Evolutionary conservation across 2,888 invertebrate species (phyloP), one percentile per base, ranked within the genome.

Genomic region (Lasiommata megera): DNA sequence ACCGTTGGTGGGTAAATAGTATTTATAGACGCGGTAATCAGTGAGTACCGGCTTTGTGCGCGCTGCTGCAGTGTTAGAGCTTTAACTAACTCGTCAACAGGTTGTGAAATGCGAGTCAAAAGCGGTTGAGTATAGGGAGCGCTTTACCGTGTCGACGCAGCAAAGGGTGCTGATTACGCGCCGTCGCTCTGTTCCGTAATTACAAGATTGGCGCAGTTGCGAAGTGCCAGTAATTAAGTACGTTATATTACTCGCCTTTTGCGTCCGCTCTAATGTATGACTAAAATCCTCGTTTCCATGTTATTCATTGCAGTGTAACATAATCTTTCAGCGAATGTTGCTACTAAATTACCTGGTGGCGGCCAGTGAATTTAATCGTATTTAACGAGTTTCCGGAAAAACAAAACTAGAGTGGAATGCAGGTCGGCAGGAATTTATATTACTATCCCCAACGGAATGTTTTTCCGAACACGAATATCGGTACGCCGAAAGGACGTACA

Each of bases 141-240:
- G 78, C 80, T 77, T 82, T 79, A 75, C 68, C 79, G 81, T 82
- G 80, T 77, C 78, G 78, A 77, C 76, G 74, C 71, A 72, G 77
- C 81, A 84, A 87, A 87, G 85, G 82, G 79, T 78, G 75, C 86
- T 85, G 85, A 87, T 87, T 89, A 84, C 82, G 80, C 78, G 75
- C 73, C 76, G 77, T 70, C 74, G 74, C 80, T 77, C 80, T 82
- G 78, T 81, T 80, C 80, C 75, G 75, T 88, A 88, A 88, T 89
- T 88, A 82, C 83, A 79, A 86, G 82, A 88, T 85, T 85, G 84
- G 80, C 76, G 82, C 79, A 83, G 80, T 76, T 78, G 82, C 78
- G 68, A 77, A 84, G 84, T 86, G 80, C 74, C 79, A 73, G 78
- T 85, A 87, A 87, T 88, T 88, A 88, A 88, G 86, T 84, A 80